Evolutionary conservation across 1,140 invertebrate species (phyloP), one percentile per base, ranked within the genome.

Genomic region (Tetraneura akinire): DNA sequence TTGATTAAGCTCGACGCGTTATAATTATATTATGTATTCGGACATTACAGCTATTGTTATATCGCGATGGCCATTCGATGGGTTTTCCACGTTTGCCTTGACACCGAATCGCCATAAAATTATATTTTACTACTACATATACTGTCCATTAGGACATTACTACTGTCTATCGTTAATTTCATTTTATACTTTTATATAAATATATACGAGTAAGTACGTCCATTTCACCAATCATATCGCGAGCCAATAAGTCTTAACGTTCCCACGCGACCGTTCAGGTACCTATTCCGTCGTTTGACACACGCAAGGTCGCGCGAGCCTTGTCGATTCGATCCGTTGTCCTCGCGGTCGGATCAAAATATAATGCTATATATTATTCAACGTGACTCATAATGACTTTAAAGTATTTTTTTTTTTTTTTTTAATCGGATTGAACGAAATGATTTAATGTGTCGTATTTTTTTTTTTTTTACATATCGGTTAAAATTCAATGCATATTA

Each of bases 81-180:
- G 13, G n/a, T 45, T 76, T 76, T 76, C 21, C 53, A 76, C 26
- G 51, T 76, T 76, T 8, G 11, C 73, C 73, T 76, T 76, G 73
- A 76, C 73, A 76, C 73, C 73, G 53, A 76, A 76, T 57, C n/a
- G 29, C 53, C 53, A 26, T 29, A 5, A 55, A 18, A 51, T 49
- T 49, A 51, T 73, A 55, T 57, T 37, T 37, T 29, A n/a, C 32
- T 26, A 70, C 14, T n/a, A 68, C 2, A 37, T n/a, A n/a, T 32
- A 74, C 3, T 37, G n/a, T 13, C 51, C 51, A 57, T 76, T 57
- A 26, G 21, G 51, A 60, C n/a, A n/a, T n/a, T n/a, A n/a, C 26
- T 60, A 18, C 32, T 13, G 8, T 29, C 26, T 57, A 73, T 51
- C 45, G 47, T 73, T 57, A 45, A 55, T 23, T 26, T 45, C 32